Base-by-base conservation (phyloP, 2,113 vertebrate species). In the Oxyura jamaicensis region DNA sequence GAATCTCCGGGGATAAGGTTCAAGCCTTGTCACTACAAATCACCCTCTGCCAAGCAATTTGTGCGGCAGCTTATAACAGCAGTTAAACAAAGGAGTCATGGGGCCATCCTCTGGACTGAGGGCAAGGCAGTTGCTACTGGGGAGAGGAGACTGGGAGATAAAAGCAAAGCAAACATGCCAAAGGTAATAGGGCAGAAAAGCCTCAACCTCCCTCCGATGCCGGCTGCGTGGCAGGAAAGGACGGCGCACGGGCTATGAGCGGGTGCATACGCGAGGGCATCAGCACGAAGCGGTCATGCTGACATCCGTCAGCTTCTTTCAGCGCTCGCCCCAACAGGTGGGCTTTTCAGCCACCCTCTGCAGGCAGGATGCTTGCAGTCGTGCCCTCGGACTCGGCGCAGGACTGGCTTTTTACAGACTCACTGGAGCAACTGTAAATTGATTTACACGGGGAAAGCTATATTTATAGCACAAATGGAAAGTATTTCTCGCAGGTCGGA, bases 21-120 rank as follows among this genome's bases (percentile, higher is more conserved):
- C 88, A 93, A 96, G 96, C 86, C 95, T 97, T 98, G 95, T 97
- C 97, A 96, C 97, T 98, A 97, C 98, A 98, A 97, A 98, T 98
- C 97, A 98, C 96, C 96, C 94, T 95, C 93, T 91, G 96, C 96
- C 92, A 95, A 97, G 97, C 86, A 97, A 96, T 97, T 96, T 96
- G 96, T 95, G 90, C 88, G 22, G 93, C 95, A 97, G 97, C 90
- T 96, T 97, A 97, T 93, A 98, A 96, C 97, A 97, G 97, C 96
- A 97, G 97, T 97, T 98, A 97, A 97, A 97, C 95, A 97, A 97
- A 97, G 91, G 96, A 96, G 85, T 83, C 92, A 79, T 59, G 88
- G 77, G 95, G 94, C 96, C 87, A 96, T 97, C 94, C 96, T 78
- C 86, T 0, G 91, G 96, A 95, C 95, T 71, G 87, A 97, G 97